A percentile compares a stretch with the other conserved stretches of the same genome.
Evolutionary conservation across 1,140 invertebrate genomes (phyloP).

Genomic region (Oryzaephilus surinamensis): DNA sequence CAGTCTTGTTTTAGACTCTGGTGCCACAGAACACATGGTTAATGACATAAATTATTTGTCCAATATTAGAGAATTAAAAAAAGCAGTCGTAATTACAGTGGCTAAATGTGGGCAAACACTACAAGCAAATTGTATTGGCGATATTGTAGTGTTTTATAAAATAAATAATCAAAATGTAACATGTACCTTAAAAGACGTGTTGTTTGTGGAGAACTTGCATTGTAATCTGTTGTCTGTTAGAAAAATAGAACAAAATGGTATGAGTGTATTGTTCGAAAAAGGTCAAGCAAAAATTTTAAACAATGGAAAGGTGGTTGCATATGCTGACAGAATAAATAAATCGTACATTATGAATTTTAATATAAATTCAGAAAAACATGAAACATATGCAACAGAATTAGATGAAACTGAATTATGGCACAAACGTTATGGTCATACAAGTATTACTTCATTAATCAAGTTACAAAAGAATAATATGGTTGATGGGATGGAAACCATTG

Average conservation of each 20-base stretch:
- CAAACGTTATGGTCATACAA: background rate
- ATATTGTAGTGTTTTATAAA: slow-evolving; percentile 19
- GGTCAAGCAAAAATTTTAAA: slow-evolving; percentile 1
- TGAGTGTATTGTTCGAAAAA: background rate
- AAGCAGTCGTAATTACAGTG: background rate
- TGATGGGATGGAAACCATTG: background rate
- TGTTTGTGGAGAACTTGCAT: background rate
- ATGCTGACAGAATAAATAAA: background rate
- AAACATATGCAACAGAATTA: background rate
- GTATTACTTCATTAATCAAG: background rate
- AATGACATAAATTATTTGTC: slow-evolving; percentile 1
- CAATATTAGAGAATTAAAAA: slow-evolving; percentile 2
- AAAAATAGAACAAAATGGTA: slow-evolving; percentile 9
- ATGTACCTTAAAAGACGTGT: slow-evolving; percentile 2
- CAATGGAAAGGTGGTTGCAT: background rate
- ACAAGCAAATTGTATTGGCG: slow-evolving; percentile 16
- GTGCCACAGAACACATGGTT: background rate
- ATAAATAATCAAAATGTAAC: too few relatives aligned
- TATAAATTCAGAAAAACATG: background rate
- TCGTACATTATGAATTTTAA: slow-evolving; percentile 7
- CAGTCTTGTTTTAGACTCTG: background rate
- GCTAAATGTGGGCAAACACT: background rate
- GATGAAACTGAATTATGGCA: background rate
- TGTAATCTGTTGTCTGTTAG: slow-evolving; percentile 6
- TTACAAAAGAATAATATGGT: slow-evolving; percentile 10